These are phyloP conservation scores for Cyclophora albipunctata DNA, from an alignment of 2,888 invertebrate species.

Conservation along the genomic window DNA sequence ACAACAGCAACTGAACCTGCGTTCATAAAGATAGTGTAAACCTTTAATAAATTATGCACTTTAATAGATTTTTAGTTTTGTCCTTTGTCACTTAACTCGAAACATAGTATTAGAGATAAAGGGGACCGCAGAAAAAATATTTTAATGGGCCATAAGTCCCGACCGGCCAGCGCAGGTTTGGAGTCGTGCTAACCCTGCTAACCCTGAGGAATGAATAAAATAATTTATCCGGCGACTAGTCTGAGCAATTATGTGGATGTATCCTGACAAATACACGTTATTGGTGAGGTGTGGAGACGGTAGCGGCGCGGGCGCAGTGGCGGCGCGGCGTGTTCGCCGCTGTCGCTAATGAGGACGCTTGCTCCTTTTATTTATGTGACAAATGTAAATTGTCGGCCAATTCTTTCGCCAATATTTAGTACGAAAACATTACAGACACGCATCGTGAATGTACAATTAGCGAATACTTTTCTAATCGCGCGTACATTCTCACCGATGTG, in stretches of 20 bases:
- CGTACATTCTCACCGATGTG: slow-evolving; percentile 31
- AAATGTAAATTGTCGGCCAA: slow-evolving; percentile 61
- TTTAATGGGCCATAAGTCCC: slow-evolving; percentile 29
- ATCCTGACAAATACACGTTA: slow-evolving; percentile 53
- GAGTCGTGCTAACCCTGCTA: slow-evolving; percentile 45
- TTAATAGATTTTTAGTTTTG: slow-evolving; percentile 44
- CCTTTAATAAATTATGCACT: slow-evolving; percentile 56
- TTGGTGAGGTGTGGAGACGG: slow-evolving; percentile 39
- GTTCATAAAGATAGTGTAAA: slow-evolving; percentile 35
- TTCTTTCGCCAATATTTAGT: slow-evolving; percentile 60
- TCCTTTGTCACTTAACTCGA: slow-evolving; percentile 31
- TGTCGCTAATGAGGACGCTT: slow-evolving; percentile 60
- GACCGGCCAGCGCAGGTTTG: slow-evolving; percentile 27
- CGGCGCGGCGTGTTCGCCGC: slow-evolving; percentile 22
- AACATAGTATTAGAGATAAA: slow-evolving; percentile 31
- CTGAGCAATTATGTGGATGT: slow-evolving; percentile 51
- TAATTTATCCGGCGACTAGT: slow-evolving; percentile 33
- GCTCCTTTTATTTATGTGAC: slow-evolving; percentile 69
- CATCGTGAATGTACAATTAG: slow-evolving; percentile 48
- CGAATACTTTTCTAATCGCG: slow-evolving; percentile 41
- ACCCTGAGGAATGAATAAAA: slow-evolving; percentile 43
- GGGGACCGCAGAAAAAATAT: slow-evolving; percentile 27
- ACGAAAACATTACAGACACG: slow-evolving; percentile 39
- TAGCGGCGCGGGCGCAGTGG: slow-evolving; percentile 10
- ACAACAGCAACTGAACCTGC: slow-evolving; percentile 40